These are phyloP conservation scores for Argyresthia albistria DNA, from an alignment of 2,888 invertebrate genomes.

Conservation along the genomic window DNA sequence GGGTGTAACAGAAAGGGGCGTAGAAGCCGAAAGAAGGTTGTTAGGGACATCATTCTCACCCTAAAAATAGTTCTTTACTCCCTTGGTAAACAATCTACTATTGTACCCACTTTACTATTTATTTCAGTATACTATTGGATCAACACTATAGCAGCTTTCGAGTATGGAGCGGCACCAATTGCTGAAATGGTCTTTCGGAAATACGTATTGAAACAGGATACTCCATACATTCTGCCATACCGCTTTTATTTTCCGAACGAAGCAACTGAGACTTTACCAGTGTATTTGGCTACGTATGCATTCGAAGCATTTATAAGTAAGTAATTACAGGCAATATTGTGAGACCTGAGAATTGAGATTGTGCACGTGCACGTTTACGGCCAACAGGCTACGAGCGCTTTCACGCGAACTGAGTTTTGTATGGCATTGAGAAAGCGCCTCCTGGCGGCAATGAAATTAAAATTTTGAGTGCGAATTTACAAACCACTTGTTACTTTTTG, in stretches of 20 bases:
- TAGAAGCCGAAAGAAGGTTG: too few relatives aligned
- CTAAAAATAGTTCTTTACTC: too few relatives aligned
- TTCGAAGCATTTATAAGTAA: constrained; percentile 21
- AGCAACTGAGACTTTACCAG: constrained; percentile 14
- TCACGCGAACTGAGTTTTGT: background rate
- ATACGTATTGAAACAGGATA: constrained; percentile 19
- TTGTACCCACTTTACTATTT: too few relatives aligned
- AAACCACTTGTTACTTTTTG: too few relatives aligned
- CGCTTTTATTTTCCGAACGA: constrained; percentile 20
- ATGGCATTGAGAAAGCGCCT: too few relatives aligned
- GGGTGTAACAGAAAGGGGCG: too few relatives aligned
- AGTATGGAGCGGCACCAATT: constrained; percentile 26
- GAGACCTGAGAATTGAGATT: too few relatives aligned
- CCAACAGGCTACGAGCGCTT: background rate
- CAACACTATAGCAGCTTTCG: constrained; percentile 26
- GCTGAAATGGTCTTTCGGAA: constrained; percentile 23
- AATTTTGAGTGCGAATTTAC: too few relatives aligned
- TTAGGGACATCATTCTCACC: too few relatives aligned
- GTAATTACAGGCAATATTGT: constrained; percentile 5
- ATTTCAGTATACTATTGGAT: constrained; percentile 32
- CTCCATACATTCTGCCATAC: constrained; percentile 16
- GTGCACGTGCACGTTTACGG: background rate
- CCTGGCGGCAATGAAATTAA: too few relatives aligned
- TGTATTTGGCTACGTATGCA: constrained; percentile 17
- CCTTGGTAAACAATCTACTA: too few relatives aligned